Conservation (phyloP, 2,888 invertebrate species). For the Luffia ferchaultella region DNA sequence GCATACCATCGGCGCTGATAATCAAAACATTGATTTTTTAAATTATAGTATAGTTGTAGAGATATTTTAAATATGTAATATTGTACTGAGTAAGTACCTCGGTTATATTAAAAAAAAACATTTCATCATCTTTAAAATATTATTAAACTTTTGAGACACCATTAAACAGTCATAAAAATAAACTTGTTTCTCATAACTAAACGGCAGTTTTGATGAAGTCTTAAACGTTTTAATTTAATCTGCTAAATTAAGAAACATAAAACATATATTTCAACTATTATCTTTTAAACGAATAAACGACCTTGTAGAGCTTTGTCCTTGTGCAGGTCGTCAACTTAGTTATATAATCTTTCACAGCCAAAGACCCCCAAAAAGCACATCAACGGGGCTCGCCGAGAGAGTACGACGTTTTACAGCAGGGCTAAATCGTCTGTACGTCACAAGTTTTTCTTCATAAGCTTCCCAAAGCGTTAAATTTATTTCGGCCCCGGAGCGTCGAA, state of each 20-base stretch:
- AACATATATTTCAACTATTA: no score
- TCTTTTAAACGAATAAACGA: neutral
- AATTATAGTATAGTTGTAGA: no score
- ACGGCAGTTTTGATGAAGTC: no score
- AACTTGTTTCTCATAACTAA: no score
- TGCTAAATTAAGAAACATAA: no score
- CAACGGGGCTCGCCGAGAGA: neutral
- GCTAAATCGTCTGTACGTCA: slow-evolving; percentile 37
- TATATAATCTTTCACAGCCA: neutral
- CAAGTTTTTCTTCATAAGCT: slow-evolving; percentile 62
- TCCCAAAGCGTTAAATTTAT: slow-evolving; percentile 58
- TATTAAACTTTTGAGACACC: no score
- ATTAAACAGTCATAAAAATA: no score
- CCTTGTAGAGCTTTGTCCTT: neutral
- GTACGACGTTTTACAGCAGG: slow-evolving; percentile 9
- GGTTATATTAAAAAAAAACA: no score
- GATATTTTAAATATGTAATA: no score
- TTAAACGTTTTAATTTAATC: no score
- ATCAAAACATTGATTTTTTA: neutral
- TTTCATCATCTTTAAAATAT: no score
- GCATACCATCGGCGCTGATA: neutral
- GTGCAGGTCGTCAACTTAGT: neutral
- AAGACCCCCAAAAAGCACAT: neutral
- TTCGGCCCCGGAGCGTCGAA: slow-evolving; percentile 56
- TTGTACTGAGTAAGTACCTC: no score